phyloP scores from a whole-genome alignment of 2,888 invertebrate species.

The Cantharis rustica region DNA sequence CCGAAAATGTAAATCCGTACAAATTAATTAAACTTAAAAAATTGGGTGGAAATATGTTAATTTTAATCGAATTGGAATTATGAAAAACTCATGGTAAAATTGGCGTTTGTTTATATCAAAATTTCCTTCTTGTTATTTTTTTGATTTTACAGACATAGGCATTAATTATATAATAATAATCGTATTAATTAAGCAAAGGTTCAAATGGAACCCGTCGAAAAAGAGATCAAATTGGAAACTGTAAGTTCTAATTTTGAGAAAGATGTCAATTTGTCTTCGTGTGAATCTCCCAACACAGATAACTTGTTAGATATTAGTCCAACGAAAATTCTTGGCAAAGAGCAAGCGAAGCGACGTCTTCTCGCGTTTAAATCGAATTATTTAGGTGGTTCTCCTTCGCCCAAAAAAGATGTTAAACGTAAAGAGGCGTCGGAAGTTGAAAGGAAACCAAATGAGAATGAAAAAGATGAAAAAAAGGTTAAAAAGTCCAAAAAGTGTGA shows the following conservation, averaged over 20 bases:
- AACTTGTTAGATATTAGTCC: constrained; percentile 28
- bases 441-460: constrained; percentile 30
- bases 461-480: background rate
- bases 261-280: background rate
- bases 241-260: background rate
- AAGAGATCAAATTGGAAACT: background rate
- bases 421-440: constrained; percentile 23
- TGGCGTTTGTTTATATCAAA: background rate
- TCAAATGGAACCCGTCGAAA: background rate
- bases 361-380: constrained; percentile 45
- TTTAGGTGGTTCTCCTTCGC: constrained; percentile 19
- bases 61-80: background rate
- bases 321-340: constrained; percentile 37
- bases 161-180: background rate
- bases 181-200: background rate
- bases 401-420: constrained; percentile 24
- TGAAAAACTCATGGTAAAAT: background rate
- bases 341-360: constrained; percentile 50
- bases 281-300: constrained; percentile 23
- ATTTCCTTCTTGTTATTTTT: background rate
- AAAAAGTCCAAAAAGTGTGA: background rate
- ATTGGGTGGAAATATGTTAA: background rate
- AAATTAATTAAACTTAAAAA: background rate
- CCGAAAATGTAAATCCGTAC: background rate
- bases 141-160: background rate